These are phyloP conservation scores for Otus sunia DNA, from an alignment of 2,113 vertebrate species.

Conservation along the genomic window DNA sequence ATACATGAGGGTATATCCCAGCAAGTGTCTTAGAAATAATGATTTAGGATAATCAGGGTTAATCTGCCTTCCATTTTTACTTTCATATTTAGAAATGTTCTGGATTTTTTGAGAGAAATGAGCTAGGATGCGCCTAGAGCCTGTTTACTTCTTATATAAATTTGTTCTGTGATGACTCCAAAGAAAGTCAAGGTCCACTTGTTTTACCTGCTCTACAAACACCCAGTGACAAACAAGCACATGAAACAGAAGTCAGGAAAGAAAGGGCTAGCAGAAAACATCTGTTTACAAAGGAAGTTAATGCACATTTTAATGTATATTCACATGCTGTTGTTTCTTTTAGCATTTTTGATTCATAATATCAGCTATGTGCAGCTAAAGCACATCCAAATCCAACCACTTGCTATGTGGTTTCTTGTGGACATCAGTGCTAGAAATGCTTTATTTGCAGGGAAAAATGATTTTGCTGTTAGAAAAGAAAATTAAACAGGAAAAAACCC, in stretches of 20 bases:
- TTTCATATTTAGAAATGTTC: not conserved
- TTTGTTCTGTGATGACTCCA: not conserved
- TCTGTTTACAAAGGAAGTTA: not conserved
- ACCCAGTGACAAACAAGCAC: not conserved
- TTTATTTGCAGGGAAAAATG: not conserved
- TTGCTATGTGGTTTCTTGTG: not conserved
- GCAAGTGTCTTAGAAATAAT: not conserved
- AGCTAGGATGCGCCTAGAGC: not conserved
- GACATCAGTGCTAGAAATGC: not conserved
- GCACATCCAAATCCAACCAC: not conserved
- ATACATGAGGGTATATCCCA: not conserved
- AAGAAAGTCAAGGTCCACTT: not conserved
- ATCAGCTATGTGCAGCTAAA: not conserved
- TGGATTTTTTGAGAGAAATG: not conserved
- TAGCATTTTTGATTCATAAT: not conserved
- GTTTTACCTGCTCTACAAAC: not conserved
- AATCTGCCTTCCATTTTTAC: not conserved
- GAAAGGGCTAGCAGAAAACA: not conserved
- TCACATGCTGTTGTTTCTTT: not conserved
- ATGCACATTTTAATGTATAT: not conserved
- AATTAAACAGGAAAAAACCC: not conserved
- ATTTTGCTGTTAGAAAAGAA: not conserved
- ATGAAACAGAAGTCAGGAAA: not conserved
- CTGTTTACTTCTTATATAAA: not conserved
- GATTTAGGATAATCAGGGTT: not conserved